Base-by-base conservation (phyloP, 2,797 vertebrate species). In the Petrocephalus schoutedeni region DNA sequence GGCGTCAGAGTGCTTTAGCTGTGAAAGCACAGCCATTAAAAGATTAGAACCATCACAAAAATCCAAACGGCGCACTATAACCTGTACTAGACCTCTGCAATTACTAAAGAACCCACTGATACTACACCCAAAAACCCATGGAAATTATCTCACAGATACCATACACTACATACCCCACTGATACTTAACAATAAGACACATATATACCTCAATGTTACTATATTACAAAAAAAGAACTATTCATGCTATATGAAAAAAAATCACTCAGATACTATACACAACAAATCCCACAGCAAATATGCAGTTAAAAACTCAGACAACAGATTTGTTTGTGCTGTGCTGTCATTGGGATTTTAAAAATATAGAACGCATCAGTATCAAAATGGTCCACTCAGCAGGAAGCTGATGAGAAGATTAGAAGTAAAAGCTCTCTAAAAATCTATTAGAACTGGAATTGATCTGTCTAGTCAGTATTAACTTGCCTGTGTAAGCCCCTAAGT, bases 371-470 rank as follows among this genome's bases (percentile, higher is more conserved):
- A 57, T 54, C 82, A 28, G 23, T 86, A 86, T 86, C 21, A 54
- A 86, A 86, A 86, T 41, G 32, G 54, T 86, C 28, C 80, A 41
- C 84, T 86, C 84, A 59, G 84, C 84, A 85, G 56, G 54, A 86
- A 59, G 53, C 84, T 58, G 56, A 86, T 86, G 54, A 36, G 54
- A 86, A 86, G 84, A 86, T 86, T 86, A 59, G 84, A 86, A 59
- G 84, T 86, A 86, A 86, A 83, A 86, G 84, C 54, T 58, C 84
- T 58, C 54, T 58, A 59, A 86, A 86, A 58, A 86, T 58, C 85
- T 86, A 56, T 61, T 86, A 86, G 85, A 86, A 86, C 57, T 86
- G 85, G 36, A 86, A 86, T 86, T 67, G 85, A 86, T 86, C 85
- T 23, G 36, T 64, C 57, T 45, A 12, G 36, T 64, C 8, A 49